Evolutionary conservation across 2,888 invertebrate species (phyloP).

Genomic region (Chaetogeoica ovagalla): DNA sequence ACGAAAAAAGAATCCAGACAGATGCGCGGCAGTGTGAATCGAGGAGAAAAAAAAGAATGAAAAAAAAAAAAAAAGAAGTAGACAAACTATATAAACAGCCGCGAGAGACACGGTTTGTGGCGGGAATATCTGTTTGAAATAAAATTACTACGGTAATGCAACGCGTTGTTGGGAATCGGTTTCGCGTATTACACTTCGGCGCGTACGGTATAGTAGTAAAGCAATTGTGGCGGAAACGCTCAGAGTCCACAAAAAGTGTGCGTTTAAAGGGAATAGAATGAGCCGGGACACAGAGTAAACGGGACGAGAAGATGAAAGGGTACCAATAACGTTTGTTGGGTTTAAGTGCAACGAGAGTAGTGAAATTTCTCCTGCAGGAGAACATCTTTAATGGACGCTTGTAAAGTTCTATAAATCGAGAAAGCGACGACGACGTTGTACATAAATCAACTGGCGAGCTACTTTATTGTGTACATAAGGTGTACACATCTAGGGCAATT

Average conservation of each 20-base stretch:
- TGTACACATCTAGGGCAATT: not conserved
- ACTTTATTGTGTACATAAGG: too few species aligned
- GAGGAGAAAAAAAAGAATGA: too few species aligned
- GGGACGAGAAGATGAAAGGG: conserved; percentile 20
- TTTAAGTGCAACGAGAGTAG: conserved; percentile 13
- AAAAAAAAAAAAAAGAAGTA: too few species aligned
- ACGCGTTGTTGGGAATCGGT: too few species aligned
- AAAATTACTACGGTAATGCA: not conserved
- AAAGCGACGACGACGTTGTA: not conserved
- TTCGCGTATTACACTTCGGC: not conserved
- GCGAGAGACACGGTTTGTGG: not conserved
- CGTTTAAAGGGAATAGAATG: conserved; percentile 21
- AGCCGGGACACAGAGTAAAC: conserved; percentile 7
- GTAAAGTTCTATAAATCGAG: conserved; percentile 41
- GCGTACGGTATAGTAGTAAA: not conserved
- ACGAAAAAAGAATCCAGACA: too few species aligned
- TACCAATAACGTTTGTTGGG: conserved; percentile 4
- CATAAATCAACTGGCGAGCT: conserved; percentile 21
- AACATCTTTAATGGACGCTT: conserved; percentile 29
- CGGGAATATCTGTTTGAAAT: not conserved
- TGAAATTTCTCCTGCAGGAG: conserved; percentile 17
- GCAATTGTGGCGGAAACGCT: too few species aligned
- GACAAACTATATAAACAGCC: too few species aligned
- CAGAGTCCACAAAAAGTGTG: not conserved
- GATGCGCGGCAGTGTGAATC: too few species aligned